Conservation (phyloP, 30 jellyfish, hydroid and myxozoan genomes). For the Pelagia noctiluca region DNA sequence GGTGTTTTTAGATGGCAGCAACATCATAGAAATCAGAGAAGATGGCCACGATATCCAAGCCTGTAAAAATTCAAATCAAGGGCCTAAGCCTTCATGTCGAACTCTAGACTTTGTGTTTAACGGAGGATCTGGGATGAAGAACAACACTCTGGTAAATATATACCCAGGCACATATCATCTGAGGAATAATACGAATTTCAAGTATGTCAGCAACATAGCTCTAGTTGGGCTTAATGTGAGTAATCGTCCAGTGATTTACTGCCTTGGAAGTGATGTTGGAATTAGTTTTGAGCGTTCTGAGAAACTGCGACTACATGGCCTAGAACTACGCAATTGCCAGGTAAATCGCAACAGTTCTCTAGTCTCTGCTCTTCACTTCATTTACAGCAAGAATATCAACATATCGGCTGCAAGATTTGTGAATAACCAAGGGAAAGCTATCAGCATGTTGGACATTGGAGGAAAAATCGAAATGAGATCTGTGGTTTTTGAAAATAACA, state of each 20-base stretch:
- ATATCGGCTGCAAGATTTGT: slow-evolving; percentile 23
- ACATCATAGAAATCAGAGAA: slow-evolving; percentile 15
- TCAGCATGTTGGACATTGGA: slow-evolving; percentile 65
- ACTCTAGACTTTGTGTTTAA: slow-evolving; percentile 68
- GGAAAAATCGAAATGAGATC: slow-evolving; percentile 31
- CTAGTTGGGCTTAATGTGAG: slow-evolving; percentile 32
- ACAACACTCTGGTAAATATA: slow-evolving; percentile 33
- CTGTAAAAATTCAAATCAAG: slow-evolving; percentile 22
- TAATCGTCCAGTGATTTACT: slow-evolving; percentile 9
- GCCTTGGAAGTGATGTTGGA: slow-evolving; percentile 51
- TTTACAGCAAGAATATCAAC: slow-evolving; percentile 31
- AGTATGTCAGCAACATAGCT: slow-evolving; percentile 16
- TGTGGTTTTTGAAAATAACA: slow-evolving; percentile 18
- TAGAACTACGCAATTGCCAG: slow-evolving; percentile 47
- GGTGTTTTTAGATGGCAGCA: neutral
- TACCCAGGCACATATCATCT: slow-evolving; percentile 37
- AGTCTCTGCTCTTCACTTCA: slow-evolving; percentile 47
- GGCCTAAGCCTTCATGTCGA: slow-evolving; percentile 59
- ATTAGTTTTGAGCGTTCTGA: slow-evolving; percentile 45
- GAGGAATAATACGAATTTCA: slow-evolving; percentile 18
- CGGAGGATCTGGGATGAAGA: slow-evolving; percentile 36
- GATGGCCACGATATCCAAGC: slow-evolving; percentile 47
- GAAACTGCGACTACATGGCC: slow-evolving; percentile 17
- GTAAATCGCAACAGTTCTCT: slow-evolving; percentile 12
- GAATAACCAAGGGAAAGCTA: slow-evolving; percentile 50